Evolutionary conservation across 2,113 vertebrate genomes (phyloP).

Genomic region (Antigone vipio): DNA sequence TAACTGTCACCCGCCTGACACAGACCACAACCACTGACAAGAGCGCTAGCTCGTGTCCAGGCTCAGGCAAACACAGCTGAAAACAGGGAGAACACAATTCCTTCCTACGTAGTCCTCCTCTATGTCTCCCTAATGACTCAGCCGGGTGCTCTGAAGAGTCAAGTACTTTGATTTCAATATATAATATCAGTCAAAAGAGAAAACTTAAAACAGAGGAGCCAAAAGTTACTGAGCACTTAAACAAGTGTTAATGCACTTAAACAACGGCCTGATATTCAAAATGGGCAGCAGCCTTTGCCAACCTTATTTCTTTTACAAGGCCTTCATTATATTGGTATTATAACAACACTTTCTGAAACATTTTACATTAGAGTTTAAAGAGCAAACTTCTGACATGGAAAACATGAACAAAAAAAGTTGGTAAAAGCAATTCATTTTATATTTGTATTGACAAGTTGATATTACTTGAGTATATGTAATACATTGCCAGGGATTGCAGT

Average conservation of each 20-base stretch:
- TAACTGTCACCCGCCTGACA: rapidly evolving
- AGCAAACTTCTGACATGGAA: not conserved
- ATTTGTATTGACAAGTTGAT: not conserved
- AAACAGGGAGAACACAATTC: not conserved
- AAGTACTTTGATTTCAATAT: not conserved
- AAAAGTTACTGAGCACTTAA: not conserved
- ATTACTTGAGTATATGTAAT: not conserved
- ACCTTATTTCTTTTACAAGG: not conserved
- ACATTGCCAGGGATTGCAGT: not conserved
- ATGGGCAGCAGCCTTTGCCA: not conserved
- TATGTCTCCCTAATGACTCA: not conserved
- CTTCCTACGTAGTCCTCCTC: not conserved
- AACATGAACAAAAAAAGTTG: not conserved
- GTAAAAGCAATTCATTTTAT: not conserved
- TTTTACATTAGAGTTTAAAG: not conserved
- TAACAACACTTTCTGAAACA: not conserved
- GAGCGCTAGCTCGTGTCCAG: not conserved
- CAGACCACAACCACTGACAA: not conserved
- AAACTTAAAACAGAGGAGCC: not conserved
- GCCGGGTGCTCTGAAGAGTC: too few relatives aligned
- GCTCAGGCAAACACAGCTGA: not conserved
- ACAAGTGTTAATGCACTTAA: not conserved
- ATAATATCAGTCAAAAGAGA: not conserved
- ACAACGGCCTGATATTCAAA: not conserved
- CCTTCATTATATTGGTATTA: not conserved